Conservation (phyloP, 2,113 vertebrate species). For the Tor tambroides region DNA sequence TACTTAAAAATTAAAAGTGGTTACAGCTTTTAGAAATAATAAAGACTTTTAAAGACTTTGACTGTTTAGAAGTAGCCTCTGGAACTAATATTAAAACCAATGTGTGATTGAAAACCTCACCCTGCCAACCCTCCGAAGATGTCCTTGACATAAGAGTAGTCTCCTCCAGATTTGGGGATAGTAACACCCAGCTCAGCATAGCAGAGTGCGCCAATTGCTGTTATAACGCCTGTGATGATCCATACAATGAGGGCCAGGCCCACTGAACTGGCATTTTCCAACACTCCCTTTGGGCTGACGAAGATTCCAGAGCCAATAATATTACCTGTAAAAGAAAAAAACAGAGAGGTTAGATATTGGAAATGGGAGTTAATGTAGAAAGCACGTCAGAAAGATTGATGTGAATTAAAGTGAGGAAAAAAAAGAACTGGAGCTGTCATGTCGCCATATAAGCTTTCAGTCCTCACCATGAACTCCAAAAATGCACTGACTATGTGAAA, state of each 20-base stretch:
- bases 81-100: not conserved
- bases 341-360: no score
- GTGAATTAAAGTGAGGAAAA: no score
- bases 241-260: constrained; percentile 87
- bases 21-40: not conserved
- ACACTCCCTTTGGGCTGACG: constrained; percentile 89
- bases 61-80: not conserved
- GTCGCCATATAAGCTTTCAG: not conserved
- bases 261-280: constrained; percentile 90
- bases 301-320: constrained; percentile 94
- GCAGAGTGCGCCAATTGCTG: constrained; percentile 88
- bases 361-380: no score
- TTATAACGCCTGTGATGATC: constrained; percentile 89
- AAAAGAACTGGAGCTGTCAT: no score
- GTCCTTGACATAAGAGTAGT: constrained; percentile 93
- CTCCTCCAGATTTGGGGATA: constrained; percentile 92
- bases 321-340: constrained; percentile 77
- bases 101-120: constrained; percentile 66
- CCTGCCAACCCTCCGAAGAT: constrained; percentile 92
- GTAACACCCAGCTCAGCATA: constrained; percentile 93
- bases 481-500: not conserved
- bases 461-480: not conserved
- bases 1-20: not conserved
- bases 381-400: not conserved
- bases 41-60: no score